Conservation (phyloP, 2,113 vertebrate genomes). For the Gallinago paraguaiae region DNA sequence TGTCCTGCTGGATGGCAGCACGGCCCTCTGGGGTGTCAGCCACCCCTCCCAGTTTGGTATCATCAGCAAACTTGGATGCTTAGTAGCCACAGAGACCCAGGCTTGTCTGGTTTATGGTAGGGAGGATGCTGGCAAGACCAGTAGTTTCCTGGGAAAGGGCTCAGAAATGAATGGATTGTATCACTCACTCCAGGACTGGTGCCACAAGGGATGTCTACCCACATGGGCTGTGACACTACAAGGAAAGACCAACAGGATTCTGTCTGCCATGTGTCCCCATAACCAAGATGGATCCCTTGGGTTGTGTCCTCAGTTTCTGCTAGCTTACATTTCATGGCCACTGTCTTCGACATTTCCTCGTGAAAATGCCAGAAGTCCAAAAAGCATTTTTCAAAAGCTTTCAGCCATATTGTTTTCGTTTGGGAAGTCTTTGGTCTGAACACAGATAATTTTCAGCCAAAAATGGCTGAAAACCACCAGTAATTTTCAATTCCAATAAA, state of each 20-base stretch:
- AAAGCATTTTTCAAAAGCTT: slow-evolving; percentile 25
- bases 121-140: not conserved
- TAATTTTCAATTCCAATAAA: slow-evolving; percentile 27
- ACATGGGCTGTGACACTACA: rapidly evolving
- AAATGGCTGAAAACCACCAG: slow-evolving; percentile 28
- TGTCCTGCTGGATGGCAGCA: too few species aligned
- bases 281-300: not conserved
- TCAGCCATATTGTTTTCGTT: not conserved
- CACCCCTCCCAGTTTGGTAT: too few species aligned
- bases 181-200: not conserved
- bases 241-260: not conserved
- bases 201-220: not conserved
- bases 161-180: not conserved
- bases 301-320: not conserved
- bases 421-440: not conserved
- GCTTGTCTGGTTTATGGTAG: not conserved
- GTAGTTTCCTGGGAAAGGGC: not conserved
- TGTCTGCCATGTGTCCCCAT: not conserved
- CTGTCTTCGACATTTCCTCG: not conserved
- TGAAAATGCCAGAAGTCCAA: not conserved
- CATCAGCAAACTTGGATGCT: not conserved
- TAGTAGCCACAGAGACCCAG: not conserved
- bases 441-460: not conserved
- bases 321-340: not conserved
- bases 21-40: too few species aligned